A percentile compares a stretch with the other conserved stretches of the same genome.
phyloP scores from a whole-genome alignment of 2,888 invertebrate species.

The Emmelina monodactyla region DNA sequence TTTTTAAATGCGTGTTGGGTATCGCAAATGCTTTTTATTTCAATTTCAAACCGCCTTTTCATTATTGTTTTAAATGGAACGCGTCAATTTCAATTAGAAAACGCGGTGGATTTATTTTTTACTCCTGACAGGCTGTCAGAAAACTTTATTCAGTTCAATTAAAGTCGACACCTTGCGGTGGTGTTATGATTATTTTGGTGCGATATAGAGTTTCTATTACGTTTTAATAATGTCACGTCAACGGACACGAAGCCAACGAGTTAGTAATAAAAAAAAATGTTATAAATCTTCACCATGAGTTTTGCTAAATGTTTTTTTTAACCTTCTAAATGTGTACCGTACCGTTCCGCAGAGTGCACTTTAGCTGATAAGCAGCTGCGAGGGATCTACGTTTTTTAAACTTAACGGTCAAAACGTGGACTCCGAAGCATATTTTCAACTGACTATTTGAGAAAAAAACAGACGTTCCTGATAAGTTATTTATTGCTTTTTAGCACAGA shows the following conservation, averaged over 20 bases:
- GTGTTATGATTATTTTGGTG: no score
- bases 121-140: conserved; percentile 36
- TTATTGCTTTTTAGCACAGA: no score
- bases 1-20: no score
- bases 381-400: conserved; percentile 18
- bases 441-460: no score
- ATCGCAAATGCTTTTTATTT: conserved; percentile 51
- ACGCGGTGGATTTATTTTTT: conserved; percentile 38
- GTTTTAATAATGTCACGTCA: no score
- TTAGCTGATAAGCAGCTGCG: conserved; percentile 35
- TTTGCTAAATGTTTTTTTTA: conserved; percentile 19
- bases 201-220: no score
- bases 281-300: conserved; percentile 20
- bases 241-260: no score
- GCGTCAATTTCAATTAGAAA: conserved; percentile 57
- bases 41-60: conserved; percentile 39
- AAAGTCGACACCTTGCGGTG: conserved; percentile 14
- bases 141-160: conserved; percentile 27
- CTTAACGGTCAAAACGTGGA: conserved; percentile 15
- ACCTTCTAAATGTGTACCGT: conserved; percentile 45
- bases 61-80: conserved; percentile 59
- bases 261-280: conserved; percentile 12
- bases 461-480: no score
- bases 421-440: no score
- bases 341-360: conserved; percentile 51